Evolutionary conservation across 2,888 invertebrate genomes (phyloP), one percentile per base, ranked within the genome.

Genomic region (Acleris emargana): DNA sequence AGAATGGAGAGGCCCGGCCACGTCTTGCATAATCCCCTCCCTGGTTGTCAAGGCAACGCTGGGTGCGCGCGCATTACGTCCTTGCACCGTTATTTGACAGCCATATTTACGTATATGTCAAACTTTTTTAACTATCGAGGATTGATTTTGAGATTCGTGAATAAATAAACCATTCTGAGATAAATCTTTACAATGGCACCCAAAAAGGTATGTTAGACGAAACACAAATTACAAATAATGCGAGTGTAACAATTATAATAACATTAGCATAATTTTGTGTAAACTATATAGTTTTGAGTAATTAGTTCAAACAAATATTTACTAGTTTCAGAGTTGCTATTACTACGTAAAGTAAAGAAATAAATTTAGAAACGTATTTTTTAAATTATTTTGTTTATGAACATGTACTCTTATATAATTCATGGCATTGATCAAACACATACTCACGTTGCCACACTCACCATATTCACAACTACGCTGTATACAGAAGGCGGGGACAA

Each of bases 21-120:
- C 69, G 71, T 71, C 76, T 73, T 68, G 72, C 71, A 70, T 73
- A 72, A 72, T 74, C 73, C 72, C 74, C 74, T 70, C 67, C 71
- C 74, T 68, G 74, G 89, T 90, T 76, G 50, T 77, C 80, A 88
- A 87, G 85, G 69, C 72, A 77, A 90, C 87, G 7, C 6, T 16
- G 38, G 17, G 62, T 91, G 91, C 91, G 91, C 91, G 90, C 91
- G 91, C 91, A 91, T 49, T 57, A 50, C 67, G 42, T 58, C 66
- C 53, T 61, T 45, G 67, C 69, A 67, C 67, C 59, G 64, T 62
- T 69, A 73, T 76, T 77, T 76, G 76, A 80, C 83, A 82, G 79
- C 73, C 74, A 74, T 82, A 82, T 86, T 87, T 84, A 84, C 76
- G 69, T 79, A 75, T 73, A 76, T 78, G 77, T 73, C 76, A 78